These are phyloP conservation scores for Drosophila borealis DNA, from an alignment of 2,888 invertebrate species.

Conservation along the genomic window DNA sequence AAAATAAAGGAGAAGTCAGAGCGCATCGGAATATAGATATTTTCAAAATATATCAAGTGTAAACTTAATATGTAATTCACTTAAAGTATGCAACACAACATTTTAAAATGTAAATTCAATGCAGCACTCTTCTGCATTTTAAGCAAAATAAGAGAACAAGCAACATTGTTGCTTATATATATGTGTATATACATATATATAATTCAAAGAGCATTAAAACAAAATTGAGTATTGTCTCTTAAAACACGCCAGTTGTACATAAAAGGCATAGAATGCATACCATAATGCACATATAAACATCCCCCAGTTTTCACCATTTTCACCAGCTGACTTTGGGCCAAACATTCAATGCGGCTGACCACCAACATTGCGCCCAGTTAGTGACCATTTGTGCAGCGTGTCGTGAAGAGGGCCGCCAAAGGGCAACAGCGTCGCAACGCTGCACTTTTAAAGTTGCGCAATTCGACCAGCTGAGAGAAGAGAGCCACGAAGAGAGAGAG, in stretches of 20 bases:
- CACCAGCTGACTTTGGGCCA: slow-evolving; percentile 41
- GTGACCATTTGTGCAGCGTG: slow-evolving; percentile 68
- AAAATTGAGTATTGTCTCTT: neutral
- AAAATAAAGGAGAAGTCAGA: neutral
- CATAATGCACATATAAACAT: slow-evolving; percentile 22
- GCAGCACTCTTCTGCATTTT: neutral
- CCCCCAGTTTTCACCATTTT: slow-evolving; percentile 19
- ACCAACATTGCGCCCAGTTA: slow-evolving; percentile 36
- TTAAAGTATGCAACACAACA: slow-evolving; percentile 25
- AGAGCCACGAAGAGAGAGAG: slow-evolving; percentile 7
- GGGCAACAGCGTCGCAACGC: slow-evolving; percentile 15
- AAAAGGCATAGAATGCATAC: slow-evolving; percentile 2
- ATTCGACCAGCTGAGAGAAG: slow-evolving; percentile 41
- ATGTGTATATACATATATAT: too few species aligned
- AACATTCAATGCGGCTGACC: slow-evolving; percentile 46
- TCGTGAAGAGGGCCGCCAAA: slow-evolving; percentile 24
- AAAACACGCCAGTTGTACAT: neutral
- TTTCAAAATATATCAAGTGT: neutral
- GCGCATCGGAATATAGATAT: neutral
- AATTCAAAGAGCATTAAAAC: neutral
- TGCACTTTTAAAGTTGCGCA: slow-evolving; percentile 66
- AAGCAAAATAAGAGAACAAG: neutral
- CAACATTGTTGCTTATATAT: neutral
- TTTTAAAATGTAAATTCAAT: neutral
- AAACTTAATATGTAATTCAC: neutral